phyloP scores from a whole-genome alignment of 2,888 invertebrate genomes.

The Drosophila prolongata region DNA sequence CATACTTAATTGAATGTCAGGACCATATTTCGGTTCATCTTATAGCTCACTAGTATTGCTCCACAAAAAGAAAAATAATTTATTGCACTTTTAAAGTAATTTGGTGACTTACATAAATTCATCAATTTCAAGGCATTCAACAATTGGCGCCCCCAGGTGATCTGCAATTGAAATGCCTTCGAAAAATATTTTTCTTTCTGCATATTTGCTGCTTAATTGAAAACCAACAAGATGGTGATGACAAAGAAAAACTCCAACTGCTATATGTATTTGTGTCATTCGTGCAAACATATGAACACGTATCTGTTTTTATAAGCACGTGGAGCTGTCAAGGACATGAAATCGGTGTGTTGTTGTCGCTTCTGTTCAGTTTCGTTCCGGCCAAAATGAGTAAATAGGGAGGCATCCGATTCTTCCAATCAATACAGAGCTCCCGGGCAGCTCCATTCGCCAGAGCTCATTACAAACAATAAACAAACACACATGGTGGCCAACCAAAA shows the following conservation, averaged over 20 bases:
- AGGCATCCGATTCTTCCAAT: slow-evolving; percentile 6
- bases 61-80: not conserved
- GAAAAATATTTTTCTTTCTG: slow-evolving; percentile 12
- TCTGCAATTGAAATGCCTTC: slow-evolving; percentile 10
- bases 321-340: slow-evolving; percentile 32
- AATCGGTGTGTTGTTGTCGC: slow-evolving; percentile 15
- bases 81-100: not conserved
- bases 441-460: slow-evolving; percentile 23
- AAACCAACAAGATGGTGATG: slow-evolving; percentile 38
- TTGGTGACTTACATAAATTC: not conserved
- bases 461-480: slow-evolving; percentile 38
- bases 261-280: not conserved
- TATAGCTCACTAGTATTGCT: too few relatives aligned
- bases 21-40: not conserved
- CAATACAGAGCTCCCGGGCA: slow-evolving; percentile 19
- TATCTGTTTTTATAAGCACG: slow-evolving; percentile 15
- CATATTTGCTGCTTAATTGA: slow-evolving; percentile 26
- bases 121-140: not conserved
- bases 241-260: slow-evolving; percentile 8
- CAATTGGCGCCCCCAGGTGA: not conserved
- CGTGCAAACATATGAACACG: slow-evolving; percentile 1
- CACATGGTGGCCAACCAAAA: not conserved
- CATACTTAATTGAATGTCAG: slow-evolving; percentile 11
- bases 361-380: slow-evolving; percentile 4
- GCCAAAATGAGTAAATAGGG: not conserved